phyloP scores from a whole-genome alignment of 2,113 vertebrate species.

The Lathamus discolor region DNA sequence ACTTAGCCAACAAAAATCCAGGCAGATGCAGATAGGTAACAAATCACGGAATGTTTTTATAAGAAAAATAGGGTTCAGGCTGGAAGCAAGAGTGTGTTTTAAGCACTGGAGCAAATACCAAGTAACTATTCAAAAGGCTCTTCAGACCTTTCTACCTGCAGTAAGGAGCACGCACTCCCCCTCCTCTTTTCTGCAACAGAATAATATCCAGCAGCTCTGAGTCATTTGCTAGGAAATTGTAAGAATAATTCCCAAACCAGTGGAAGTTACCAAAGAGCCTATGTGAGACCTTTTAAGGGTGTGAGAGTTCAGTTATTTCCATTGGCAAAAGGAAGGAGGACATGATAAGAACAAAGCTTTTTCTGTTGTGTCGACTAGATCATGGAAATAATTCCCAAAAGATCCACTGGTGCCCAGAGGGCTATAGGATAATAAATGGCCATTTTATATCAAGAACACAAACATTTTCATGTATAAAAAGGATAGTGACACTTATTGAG shows the following conservation, averaged over 20 bases:
- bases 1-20: not conserved
- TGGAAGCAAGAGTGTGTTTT: not conserved
- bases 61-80: not conserved
- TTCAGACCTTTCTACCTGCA: not conserved
- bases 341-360: not conserved
- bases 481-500: not conserved
- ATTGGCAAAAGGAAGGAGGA: not conserved
- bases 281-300: not conserved
- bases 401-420: not conserved
- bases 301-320: not conserved
- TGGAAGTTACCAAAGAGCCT: not conserved
- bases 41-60: not conserved
- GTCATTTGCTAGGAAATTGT: not conserved
- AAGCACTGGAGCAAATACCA: not conserved
- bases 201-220: not conserved
- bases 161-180: not conserved
- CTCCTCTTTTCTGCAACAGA: not conserved
- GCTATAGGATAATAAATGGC: not conserved
- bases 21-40: not conserved
- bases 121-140: not conserved
- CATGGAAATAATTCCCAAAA: not conserved
- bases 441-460: not conserved
- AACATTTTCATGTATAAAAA: not conserved
- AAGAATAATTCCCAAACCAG: not conserved
- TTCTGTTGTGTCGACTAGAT: not conserved